phyloP scores from a whole-genome alignment of 2,797 vertebrate genomes.

The Danio jaintianensis region DNA sequence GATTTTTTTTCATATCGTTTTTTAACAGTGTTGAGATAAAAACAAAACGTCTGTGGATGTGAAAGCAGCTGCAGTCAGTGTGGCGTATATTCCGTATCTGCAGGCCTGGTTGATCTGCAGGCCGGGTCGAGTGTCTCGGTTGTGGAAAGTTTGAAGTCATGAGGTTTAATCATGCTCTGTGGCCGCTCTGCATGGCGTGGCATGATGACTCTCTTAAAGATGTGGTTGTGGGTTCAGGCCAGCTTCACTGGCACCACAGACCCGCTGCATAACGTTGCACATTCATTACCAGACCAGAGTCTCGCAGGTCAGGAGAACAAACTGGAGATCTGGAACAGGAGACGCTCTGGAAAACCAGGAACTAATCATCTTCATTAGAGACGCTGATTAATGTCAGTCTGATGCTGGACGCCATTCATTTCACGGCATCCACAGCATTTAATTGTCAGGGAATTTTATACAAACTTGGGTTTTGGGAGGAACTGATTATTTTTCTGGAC shows the following conservation, averaged over 20 bases:
- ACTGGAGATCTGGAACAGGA: constrained; percentile 42
- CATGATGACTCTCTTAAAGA: constrained; percentile 81
- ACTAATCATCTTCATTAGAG: constrained; percentile 50
- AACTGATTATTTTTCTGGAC: neutral
- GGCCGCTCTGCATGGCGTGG: constrained; percentile 74
- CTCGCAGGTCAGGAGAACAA: constrained; percentile 52
- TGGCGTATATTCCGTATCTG: neutral
- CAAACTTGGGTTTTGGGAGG: neutral
- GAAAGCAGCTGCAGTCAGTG: no score
- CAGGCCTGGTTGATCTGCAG: constrained; percentile 61
- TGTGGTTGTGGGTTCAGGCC: constrained; percentile 79
- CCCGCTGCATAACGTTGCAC: constrained; percentile 61
- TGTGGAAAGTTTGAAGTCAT: constrained; percentile 88
- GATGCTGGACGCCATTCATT: constrained; percentile 38
- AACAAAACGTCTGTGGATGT: no score
- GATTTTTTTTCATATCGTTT: no score
- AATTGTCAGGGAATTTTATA: constrained; percentile 26
- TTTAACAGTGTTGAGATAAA: no score
- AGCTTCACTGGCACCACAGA: constrained; percentile 77
- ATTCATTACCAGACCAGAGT: constrained; percentile 58
- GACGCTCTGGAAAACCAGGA: constrained; percentile 45
- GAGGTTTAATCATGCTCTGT: constrained; percentile 81
- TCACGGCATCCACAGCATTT: neutral
- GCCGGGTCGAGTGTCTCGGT: constrained; percentile 60
- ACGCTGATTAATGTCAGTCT: constrained; percentile 51